phyloP scores from a whole-genome alignment of 2,888 invertebrate species.

The Eubasilissa splendida region DNA sequence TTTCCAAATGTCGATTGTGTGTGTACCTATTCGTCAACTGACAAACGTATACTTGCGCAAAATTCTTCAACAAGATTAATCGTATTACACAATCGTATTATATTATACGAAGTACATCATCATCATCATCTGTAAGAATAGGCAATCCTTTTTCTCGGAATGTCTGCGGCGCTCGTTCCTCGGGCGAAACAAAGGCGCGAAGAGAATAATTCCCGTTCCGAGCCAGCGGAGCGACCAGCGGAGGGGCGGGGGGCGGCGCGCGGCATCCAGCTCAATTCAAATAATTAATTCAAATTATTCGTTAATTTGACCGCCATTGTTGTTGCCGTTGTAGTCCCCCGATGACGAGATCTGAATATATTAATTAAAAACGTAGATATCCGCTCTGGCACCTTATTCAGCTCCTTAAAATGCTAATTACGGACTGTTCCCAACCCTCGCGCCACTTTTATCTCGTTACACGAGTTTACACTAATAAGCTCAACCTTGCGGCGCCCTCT shows the following conservation, averaged over 20 bases:
- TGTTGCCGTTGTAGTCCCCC: constrained; percentile 26
- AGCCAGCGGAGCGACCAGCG: constrained; percentile 32
- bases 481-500: background rate
- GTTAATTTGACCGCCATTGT: constrained; percentile 42
- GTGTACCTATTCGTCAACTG: no score
- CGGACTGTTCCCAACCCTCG: background rate
- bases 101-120: no score
- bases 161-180: background rate
- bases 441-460: background rate
- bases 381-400: background rate
- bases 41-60: no score
- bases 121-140: no score
- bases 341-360: constrained; percentile 18
- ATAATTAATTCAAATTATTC: constrained; percentile 49
- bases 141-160: background rate
- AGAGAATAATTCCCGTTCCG: constrained; percentile 37
- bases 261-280: constrained; percentile 9
- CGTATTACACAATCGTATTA: no score
- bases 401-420: constrained; percentile 13
- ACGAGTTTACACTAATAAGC: background rate
- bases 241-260: constrained; percentile 1
- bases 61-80: no score
- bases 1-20: no score
- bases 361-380: constrained; percentile 2
- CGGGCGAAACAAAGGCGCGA: constrained; percentile 31